These are phyloP conservation scores for Nipponacmea schrenckii DNA, from an alignment of 2,888 invertebrate genomes.

Conservation along the genomic window DNA sequence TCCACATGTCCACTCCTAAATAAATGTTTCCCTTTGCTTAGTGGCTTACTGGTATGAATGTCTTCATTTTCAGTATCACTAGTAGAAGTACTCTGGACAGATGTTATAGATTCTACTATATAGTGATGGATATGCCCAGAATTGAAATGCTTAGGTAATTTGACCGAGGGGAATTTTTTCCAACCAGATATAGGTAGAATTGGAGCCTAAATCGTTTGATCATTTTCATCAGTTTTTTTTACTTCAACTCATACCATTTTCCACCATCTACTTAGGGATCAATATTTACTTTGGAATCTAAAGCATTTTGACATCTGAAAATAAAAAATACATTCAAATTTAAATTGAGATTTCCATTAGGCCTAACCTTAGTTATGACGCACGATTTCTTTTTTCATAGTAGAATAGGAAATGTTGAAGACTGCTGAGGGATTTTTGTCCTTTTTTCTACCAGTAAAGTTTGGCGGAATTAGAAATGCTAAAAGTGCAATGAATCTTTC, in stretches of 20 bases:
- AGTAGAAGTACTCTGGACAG: slow-evolving; percentile 4
- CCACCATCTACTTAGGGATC: not conserved
- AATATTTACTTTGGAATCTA: too few species aligned
- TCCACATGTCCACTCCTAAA: slow-evolving; percentile 25
- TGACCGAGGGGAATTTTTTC: slow-evolving; percentile 11
- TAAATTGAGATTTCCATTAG: too few species aligned
- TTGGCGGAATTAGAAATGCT: too few species aligned
- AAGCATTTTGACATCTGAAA: too few species aligned
- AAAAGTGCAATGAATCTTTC: too few species aligned
- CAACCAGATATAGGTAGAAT: slow-evolving; percentile 11
- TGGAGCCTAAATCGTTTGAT: not conserved
- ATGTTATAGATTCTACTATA: slow-evolving; percentile 29
- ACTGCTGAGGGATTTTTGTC: not conserved
- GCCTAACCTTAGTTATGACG: too few species aligned
- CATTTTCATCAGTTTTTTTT: not conserved
- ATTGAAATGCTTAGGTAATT: slow-evolving; percentile 15
- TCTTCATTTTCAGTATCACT: slow-evolving; percentile 22
- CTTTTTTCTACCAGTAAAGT: not conserved
- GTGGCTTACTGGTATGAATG: slow-evolving; percentile 27
- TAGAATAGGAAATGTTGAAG: not conserved
- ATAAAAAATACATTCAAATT: too few species aligned
- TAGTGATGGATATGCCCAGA: slow-evolving; percentile 30
- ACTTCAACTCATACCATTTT: not conserved
- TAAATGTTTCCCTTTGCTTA: slow-evolving; percentile 15
- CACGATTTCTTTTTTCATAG: too few species aligned